Evolutionary conservation across 2,113 vertebrate species (phyloP).

Genomic region (Semicossyphus pulcher): DNA sequence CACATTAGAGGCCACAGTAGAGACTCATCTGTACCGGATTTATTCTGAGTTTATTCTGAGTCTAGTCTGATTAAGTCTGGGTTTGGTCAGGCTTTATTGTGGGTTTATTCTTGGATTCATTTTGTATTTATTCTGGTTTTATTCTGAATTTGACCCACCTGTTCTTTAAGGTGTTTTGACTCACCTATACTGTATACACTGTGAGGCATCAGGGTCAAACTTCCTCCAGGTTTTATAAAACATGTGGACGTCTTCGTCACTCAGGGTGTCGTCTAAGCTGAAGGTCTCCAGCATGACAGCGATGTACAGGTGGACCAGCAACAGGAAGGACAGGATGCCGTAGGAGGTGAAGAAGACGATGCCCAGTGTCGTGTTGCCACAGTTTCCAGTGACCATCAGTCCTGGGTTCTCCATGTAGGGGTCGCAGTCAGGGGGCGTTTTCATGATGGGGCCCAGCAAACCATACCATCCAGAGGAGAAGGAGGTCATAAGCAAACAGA

Average conservation of each 20-base stretch:
- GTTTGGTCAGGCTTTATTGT: too few species aligned
- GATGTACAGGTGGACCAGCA: slow-evolving; percentile 93
- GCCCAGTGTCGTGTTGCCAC: slow-evolving; percentile 84
- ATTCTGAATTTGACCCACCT: neutral
- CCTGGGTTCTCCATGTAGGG: slow-evolving; percentile 84
- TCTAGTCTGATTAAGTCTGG: too few species aligned
- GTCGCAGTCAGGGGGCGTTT: slow-evolving; percentile 86
- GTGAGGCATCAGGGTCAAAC: slow-evolving; percentile 90
- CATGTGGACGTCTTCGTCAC: slow-evolving; percentile 91
- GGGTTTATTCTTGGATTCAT: neutral
- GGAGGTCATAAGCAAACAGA: slow-evolving; percentile 89
- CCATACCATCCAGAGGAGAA: slow-evolving; percentile 87
- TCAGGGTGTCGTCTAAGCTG: slow-evolving; percentile 85
- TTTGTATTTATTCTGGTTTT: neutral
- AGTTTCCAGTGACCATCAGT: slow-evolving; percentile 80
- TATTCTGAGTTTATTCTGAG: too few species aligned
- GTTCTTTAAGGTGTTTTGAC: neutral
- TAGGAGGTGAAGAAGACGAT: slow-evolving; percentile 91
- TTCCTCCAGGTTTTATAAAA: slow-evolving; percentile 95
- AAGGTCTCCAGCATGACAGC: slow-evolving; percentile 94
- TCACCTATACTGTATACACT: slow-evolving; percentile 84
- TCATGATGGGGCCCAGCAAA: slow-evolving; percentile 87
- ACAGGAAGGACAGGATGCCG: slow-evolving; percentile 89
- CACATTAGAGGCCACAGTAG: too few species aligned
- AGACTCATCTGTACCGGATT: too few species aligned